Conservation (phyloP, 2,888 invertebrate species). For the Eupithecia centaureata region DNA sequence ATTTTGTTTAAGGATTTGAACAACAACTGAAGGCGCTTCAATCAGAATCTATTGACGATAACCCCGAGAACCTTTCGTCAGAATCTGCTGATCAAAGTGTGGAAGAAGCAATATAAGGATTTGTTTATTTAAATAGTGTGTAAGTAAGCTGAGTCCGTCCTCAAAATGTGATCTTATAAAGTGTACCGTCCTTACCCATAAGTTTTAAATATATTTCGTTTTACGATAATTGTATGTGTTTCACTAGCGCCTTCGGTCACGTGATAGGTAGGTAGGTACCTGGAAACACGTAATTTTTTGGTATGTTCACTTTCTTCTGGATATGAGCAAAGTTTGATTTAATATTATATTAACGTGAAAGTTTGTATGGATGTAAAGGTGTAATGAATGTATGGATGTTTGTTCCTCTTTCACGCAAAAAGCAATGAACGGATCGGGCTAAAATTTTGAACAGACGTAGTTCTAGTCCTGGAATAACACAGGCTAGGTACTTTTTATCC, state of each 20-base stretch:
- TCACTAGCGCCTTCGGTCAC: neutral
- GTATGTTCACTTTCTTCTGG: too few relatives aligned
- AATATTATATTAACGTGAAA: too few relatives aligned
- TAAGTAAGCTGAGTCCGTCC: slow-evolving; percentile 34
- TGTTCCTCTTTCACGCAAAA: too few relatives aligned
- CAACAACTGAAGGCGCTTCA: slow-evolving; percentile 63
- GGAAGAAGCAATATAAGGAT: slow-evolving; percentile 71
- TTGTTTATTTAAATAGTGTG: slow-evolving; percentile 18
- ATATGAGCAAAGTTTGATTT: too few relatives aligned
- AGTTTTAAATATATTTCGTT: neutral
- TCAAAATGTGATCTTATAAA: slow-evolving; percentile 5
- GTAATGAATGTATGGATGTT: too few relatives aligned
- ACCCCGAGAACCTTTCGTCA: slow-evolving; percentile 54
- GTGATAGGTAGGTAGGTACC: neutral
- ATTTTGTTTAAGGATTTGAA: slow-evolving; percentile 61
- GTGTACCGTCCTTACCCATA: neutral
- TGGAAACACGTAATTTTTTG: too few relatives aligned
- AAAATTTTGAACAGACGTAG: too few relatives aligned
- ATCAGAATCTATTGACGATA: slow-evolving; percentile 61
- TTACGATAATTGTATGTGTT: neutral
- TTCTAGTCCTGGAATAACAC: too few relatives aligned
- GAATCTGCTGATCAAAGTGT: slow-evolving; percentile 77
- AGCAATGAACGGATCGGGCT: too few relatives aligned
- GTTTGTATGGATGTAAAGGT: too few relatives aligned
- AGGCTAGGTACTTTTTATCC: too few relatives aligned